Base-by-base conservation (phyloP, 2,797 vertebrate genomes). In the Sebastes nivosus region DNA sequence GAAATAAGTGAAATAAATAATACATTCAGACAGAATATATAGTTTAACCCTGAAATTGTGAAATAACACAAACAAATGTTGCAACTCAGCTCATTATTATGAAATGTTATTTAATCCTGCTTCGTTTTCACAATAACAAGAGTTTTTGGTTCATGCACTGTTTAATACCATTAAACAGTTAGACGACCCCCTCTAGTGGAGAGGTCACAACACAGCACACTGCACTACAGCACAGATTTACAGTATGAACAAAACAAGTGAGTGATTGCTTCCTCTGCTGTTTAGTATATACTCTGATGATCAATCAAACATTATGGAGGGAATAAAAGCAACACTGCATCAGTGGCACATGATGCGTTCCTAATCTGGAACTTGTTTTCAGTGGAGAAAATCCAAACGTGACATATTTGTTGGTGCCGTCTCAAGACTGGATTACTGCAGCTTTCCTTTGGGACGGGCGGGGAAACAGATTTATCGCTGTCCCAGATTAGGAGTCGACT, bases 171-270 rank as follows among this genome's bases (percentile, higher is more conserved):
- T 55, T 30, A 3, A 75, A 60, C 77, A 84, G 90, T 75, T 27
- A 65, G 59, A 81, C 29, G 16, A 7, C 88, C 10, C 91, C 92
- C 91, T 91, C 93, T 91, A 81, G 92, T 93, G 93, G 91, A 55
- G 67, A 82, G n/a, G 8, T 36, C n/a, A 27, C 8, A 18, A 4
- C 76, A 90, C 69, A 55, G 54, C 84, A 87, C 42, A 2, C 6
- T 29, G 12, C 25, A 30, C 42, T 46, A 16, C 42, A 0, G 42
- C 16, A 58, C 24, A 54, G 9, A 22, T 59, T 42, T 11, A 58
- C n/a, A 42, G 30, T 12, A 52, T 16, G 16, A 72, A 4, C 61
- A 61, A 32, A 18, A 36, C 29, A 24, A 57, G 52, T 38, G 1
- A 8, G 52, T 38, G 16, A 13, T 32, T 1, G 22, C 34, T 16